A percentile compares a stretch with the other conserved stretches of the same genome.
These are phyloP conservation scores for Tipula confusa DNA, from an alignment of 2,888 invertebrate species.

Conservation along the genomic window DNA sequence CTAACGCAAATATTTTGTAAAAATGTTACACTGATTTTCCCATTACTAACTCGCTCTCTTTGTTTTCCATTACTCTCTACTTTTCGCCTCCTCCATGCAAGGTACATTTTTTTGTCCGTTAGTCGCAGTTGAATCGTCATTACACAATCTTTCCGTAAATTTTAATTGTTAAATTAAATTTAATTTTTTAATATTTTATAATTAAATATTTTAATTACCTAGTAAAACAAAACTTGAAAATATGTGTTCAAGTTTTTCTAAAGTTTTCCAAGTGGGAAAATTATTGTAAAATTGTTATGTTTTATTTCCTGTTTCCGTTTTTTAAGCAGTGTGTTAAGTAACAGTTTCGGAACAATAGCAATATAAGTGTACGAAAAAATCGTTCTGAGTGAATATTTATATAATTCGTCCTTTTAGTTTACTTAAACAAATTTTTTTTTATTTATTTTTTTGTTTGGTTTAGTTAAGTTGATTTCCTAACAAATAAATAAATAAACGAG, in stretches of 20 bases:
- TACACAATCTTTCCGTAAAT: not conserved
- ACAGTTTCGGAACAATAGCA: not conserved
- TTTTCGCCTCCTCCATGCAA: not conserved
- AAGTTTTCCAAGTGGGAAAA: not conserved
- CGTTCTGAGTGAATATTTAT: not conserved
- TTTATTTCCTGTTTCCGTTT: too few species aligned
- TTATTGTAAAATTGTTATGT: not conserved
- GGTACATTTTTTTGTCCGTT: not conserved
- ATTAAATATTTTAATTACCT: not conserved
- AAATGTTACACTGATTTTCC: not conserved
- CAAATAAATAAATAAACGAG: not conserved
- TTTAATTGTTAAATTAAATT: not conserved
- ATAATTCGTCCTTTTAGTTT: too few species aligned
- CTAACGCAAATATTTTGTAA: not conserved
- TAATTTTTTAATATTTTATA: not conserved
- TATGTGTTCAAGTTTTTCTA: not conserved
- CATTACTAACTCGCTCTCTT: not conserved
- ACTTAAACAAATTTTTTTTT: not conserved
- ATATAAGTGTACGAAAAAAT: not conserved
- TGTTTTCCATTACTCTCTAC: too few species aligned
- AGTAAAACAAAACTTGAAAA: not conserved
- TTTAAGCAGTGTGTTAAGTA: not conserved
- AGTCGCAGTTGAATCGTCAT: slow-evolving; percentile 25
- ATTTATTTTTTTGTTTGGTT: not conserved
- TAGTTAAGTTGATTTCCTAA: not conserved